A percentile compares a stretch with the other conserved stretches of the same genome.
Conservation (phyloP, 2,888 invertebrate genomes). For the Oxytorus armatus region DNA sequence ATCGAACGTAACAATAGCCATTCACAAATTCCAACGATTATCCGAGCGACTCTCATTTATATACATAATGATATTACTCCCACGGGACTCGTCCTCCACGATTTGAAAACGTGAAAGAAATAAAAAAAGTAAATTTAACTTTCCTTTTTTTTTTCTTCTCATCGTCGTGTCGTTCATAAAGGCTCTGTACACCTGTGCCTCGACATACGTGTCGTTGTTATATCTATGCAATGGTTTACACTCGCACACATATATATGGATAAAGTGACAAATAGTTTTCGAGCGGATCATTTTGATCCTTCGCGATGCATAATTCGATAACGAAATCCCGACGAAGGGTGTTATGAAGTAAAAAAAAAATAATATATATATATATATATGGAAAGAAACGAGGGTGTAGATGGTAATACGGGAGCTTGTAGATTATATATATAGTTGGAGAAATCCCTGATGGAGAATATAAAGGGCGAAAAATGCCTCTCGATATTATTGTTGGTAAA, state of each 20-base stretch:
- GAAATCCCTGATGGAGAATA: constrained; percentile 50
- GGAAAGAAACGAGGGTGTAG: constrained; percentile 40
- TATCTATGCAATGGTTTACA: constrained; percentile 6
- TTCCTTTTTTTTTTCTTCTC: too few species aligned
- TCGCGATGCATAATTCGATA: constrained; percentile 59
- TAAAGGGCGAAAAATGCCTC: constrained; percentile 61
- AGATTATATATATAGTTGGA: constrained; percentile 24
- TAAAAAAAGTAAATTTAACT: constrained; percentile 24
- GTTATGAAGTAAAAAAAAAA: constrained; percentile 43
- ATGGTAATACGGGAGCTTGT: constrained; percentile 47
- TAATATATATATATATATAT: constrained; percentile 5
- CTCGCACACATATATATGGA: constrained; percentile 11
- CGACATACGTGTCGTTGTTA: constrained; percentile 18
- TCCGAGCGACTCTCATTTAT: background rate
- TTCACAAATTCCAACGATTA: constrained; percentile 40
- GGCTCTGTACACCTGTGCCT: constrained; percentile 51
- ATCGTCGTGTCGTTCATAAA: constrained; percentile 23
- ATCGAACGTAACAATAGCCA: constrained; percentile 23
- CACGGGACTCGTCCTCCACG: background rate
- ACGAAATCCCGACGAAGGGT: constrained; percentile 56
- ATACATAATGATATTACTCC: constrained; percentile 17
- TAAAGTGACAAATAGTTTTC: constrained; percentile 61
- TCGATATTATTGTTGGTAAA: constrained; percentile 72
- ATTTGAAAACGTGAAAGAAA: background rate
- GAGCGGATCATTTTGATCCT: constrained; percentile 59